Percentiles rank a stretch among this genome's conserved stretches.
Evolutionary conservation across 1,140 invertebrate species (phyloP).

Genomic region (Leptinotarsa undecemlineata): DNA sequence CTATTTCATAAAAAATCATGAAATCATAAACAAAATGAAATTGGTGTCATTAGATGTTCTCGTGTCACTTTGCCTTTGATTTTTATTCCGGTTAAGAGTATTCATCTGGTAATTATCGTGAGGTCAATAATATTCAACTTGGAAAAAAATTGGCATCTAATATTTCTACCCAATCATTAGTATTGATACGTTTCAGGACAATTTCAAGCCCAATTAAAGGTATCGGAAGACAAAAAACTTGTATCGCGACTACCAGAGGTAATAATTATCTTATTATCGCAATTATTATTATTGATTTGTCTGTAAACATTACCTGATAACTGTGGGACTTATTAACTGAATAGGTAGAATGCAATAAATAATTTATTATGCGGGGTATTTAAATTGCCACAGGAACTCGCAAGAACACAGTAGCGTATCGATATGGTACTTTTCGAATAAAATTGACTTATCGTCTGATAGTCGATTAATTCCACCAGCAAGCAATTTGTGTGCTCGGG

Average conservation of each 20-base stretch:
- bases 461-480: too few species aligned
- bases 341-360: slow-evolving; percentile 6
- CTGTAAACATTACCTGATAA: neutral
- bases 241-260: neutral
- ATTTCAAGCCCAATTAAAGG: slow-evolving; percentile 1
- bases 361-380: neutral
- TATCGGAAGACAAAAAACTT: slow-evolving; percentile 6
- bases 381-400: slow-evolving; percentile 2
- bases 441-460: too few species aligned
- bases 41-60: too few species aligned
- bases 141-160: neutral
- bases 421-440: too few species aligned
- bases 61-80: too few species aligned
- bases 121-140: too few species aligned
- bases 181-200: neutral
- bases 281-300: slow-evolving; percentile 9
- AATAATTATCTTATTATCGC: neutral
- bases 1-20: too few species aligned
- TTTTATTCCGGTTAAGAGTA: too few species aligned
- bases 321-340: neutral
- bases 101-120: too few species aligned
- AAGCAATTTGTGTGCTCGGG: too few species aligned
- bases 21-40: too few species aligned
- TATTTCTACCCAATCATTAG: neutral
- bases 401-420: neutral